Evolutionary conservation across 2,797 vertebrate genomes (phyloP).

Genomic region (Odontamblyopus lacepedii): DNA sequence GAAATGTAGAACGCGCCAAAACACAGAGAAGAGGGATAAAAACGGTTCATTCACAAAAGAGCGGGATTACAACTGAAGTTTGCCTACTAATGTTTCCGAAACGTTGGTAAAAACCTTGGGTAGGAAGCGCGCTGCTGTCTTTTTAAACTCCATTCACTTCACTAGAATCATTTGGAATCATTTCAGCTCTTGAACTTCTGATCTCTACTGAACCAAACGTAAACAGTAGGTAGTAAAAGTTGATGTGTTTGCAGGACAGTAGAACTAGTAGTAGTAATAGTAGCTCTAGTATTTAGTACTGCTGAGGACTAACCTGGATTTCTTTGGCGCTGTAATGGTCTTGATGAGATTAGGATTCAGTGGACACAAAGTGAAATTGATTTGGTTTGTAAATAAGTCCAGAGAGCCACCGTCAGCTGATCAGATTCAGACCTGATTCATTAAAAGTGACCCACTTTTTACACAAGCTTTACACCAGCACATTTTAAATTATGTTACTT

Average conservation of each 20-base stretch:
- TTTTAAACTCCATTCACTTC: no score
- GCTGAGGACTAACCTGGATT: not conserved
- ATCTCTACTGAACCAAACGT: no score
- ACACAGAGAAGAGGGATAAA: conserved; percentile 23
- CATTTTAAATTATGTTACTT: not conserved
- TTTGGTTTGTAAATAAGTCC: not conserved
- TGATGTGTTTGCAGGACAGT: not conserved
- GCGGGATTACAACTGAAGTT: conserved; percentile 10
- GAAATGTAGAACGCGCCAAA: conserved; percentile 61
- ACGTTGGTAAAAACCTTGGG: no score
- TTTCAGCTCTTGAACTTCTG: no score
- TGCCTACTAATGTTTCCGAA: no score
- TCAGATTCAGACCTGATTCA: not conserved
- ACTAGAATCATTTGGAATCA: no score
- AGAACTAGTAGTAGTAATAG: not conserved
- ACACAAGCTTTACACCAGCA: not conserved
- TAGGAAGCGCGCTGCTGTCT: no score
- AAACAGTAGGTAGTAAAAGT: no score
- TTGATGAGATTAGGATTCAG: conserved; percentile 1
- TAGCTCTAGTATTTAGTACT: no score
- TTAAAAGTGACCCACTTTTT: not conserved
- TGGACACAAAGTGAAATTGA: not conserved
- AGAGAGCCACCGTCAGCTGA: not conserved
- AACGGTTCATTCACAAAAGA: conserved; percentile 9
- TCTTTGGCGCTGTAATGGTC: not conserved